Evolutionary conservation across 2,888 invertebrate species (phyloP).

Genomic region (Mellilla xanthometata): DNA sequence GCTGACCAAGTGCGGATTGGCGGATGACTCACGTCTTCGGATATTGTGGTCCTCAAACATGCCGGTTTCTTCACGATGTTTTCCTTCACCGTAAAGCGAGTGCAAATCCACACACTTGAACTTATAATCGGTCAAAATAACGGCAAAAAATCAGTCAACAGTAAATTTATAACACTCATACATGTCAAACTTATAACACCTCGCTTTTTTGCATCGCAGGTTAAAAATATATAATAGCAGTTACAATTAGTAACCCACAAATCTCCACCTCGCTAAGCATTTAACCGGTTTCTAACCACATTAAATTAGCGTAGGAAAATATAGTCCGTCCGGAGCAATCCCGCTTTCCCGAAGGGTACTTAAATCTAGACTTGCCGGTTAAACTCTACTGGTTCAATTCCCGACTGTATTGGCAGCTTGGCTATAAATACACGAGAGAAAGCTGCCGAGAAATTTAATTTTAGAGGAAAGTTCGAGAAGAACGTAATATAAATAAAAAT

Average conservation of each 20-base stretch:
- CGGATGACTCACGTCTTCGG: no score
- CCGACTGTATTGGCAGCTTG: conserved; percentile 2
- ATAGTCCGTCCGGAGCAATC: not conserved
- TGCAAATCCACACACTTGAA: no score
- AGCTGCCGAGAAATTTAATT: not conserved
- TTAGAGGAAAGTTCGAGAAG: not conserved
- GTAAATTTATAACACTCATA: no score
- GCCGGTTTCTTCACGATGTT: no score
- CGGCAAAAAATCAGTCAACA: no score
- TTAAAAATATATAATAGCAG: no score
- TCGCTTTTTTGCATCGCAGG: no score
- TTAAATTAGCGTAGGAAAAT: conserved; percentile 1
- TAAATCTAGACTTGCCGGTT: conserved; percentile 10
- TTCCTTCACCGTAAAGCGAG: no score
- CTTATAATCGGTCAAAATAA: no score
- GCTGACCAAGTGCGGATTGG: no score
- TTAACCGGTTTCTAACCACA: not conserved
- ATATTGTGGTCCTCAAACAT: no score
- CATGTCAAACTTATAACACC: no score
- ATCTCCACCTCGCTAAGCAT: not conserved
- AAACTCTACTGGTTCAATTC: conserved; percentile 13
- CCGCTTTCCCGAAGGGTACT: conserved; percentile 10
- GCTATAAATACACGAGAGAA: conserved; percentile 7
- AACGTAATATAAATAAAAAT: not conserved
- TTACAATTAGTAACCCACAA: not conserved